Percentiles rank a stretch among this genome's conserved stretches.
Conservation (phyloP, 2,797 vertebrate species). For the Galaxias olidus region DNA sequence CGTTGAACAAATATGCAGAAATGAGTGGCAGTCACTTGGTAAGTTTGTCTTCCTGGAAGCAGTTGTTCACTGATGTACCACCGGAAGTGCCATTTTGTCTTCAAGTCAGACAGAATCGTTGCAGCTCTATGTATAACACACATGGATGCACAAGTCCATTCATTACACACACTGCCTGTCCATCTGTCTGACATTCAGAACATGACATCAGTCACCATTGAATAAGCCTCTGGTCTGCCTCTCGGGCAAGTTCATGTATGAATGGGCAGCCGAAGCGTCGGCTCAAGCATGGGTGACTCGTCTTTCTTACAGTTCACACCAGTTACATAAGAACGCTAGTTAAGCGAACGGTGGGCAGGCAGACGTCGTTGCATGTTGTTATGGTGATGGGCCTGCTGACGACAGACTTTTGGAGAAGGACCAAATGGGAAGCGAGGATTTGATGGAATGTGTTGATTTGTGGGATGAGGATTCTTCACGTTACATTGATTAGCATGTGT, state of each 20-base stretch:
- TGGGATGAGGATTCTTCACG: too few species aligned
- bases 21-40: too few species aligned
- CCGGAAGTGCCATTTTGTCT: too few species aligned
- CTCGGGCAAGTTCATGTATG: conserved; percentile 5
- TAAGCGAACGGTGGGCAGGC: neutral
- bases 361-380: neutral
- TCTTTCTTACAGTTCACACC: neutral
- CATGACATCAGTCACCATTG: neutral
- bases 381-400: conserved; percentile 5
- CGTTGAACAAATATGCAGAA: too few species aligned
- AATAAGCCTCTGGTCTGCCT: neutral
- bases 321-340: conserved; percentile 11
- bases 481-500: too few species aligned
- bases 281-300: conserved; percentile 2
- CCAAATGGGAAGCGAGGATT: neutral
- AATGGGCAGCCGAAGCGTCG: neutral
- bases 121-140: too few species aligned
- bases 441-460: neutral
- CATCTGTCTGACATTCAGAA: neutral
- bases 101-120: too few species aligned
- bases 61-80: too few species aligned
- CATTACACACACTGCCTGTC: neutral
- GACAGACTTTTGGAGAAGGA: neutral
- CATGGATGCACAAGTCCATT: too few species aligned
- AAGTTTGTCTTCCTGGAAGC: too few species aligned